A percentile compares a stretch with the other conserved stretches of the same genome.
Evolutionary conservation across 2,797 vertebrate species (phyloP).

Genomic region (Oreochromis grahami): DNA sequence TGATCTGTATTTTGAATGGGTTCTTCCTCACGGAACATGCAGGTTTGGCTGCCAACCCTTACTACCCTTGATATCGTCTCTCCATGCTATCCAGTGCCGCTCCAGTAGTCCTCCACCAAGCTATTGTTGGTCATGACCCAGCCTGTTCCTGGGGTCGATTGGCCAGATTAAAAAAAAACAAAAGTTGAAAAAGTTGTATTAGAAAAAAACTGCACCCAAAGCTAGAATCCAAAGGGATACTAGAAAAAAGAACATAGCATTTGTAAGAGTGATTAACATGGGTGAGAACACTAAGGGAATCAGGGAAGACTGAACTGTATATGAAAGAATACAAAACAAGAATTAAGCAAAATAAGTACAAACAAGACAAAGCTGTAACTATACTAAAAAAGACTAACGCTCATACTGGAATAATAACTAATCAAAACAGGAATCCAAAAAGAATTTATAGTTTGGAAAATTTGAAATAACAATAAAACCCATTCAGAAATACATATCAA

Average conservation of each 20-base stretch:
- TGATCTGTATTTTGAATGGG: background rate
- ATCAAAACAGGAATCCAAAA: background rate
- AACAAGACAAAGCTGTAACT: background rate
- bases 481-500: background rate
- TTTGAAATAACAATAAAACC: background rate
- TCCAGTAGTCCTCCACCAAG: background rate
- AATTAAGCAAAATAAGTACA: background rate
- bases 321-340: background rate
- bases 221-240: background rate
- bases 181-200: background rate
- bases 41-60: background rate
- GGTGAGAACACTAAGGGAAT: background rate
- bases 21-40: background rate
- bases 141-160: background rate
- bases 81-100: rapidly evolving
- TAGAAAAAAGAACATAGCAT: rapidly evolving
- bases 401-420: background rate
- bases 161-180: rapidly evolving
- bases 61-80: background rate
- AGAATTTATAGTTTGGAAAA: rapidly evolving
- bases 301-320: background rate
- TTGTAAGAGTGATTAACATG: background rate
- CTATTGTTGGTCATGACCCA: background rate
- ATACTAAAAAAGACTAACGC: background rate
- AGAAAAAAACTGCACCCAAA: background rate